Conservation (phyloP, 2,888 invertebrate genomes). For the Tridacna gigas region DNA sequence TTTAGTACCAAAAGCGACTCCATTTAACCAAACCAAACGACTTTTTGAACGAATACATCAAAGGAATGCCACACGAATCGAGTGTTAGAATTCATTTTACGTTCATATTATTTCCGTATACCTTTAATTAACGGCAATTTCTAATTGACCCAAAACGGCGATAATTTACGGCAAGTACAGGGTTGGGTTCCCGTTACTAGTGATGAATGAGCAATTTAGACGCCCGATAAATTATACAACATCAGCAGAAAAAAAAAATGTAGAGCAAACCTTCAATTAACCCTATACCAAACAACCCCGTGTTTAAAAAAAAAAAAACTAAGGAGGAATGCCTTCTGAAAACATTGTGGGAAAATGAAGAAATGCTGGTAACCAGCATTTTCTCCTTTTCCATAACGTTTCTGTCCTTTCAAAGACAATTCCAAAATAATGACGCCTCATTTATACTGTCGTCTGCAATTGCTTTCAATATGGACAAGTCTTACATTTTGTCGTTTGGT, state of each 20-base stretch:
- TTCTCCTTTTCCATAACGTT: slow-evolving; percentile 1
- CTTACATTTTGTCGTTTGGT: too few species aligned
- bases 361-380: background rate
- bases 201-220: slow-evolving; percentile 23
- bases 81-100: background rate
- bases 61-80: background rate
- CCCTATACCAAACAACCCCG: background rate
- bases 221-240: slow-evolving; percentile 12
- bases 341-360: slow-evolving; percentile 2
- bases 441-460: too few species aligned
- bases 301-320: background rate
- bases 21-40: too few species aligned
- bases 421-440: too few species aligned
- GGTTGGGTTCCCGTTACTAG: slow-evolving; percentile 11
- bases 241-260: slow-evolving; percentile 6
- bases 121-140: slow-evolving; percentile 28
- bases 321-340: background rate
- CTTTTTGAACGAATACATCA: background rate
- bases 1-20: too few species aligned
- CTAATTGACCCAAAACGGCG: slow-evolving; percentile 23
- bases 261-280: slow-evolving; percentile 8
- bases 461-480: too few species aligned
- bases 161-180: slow-evolving; percentile 22
- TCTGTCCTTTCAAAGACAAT: background rate
- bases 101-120: slow-evolving; percentile 9